Base-by-base conservation (phyloP, 2,888 invertebrate genomes). In the Ophion costatus region DNA sequence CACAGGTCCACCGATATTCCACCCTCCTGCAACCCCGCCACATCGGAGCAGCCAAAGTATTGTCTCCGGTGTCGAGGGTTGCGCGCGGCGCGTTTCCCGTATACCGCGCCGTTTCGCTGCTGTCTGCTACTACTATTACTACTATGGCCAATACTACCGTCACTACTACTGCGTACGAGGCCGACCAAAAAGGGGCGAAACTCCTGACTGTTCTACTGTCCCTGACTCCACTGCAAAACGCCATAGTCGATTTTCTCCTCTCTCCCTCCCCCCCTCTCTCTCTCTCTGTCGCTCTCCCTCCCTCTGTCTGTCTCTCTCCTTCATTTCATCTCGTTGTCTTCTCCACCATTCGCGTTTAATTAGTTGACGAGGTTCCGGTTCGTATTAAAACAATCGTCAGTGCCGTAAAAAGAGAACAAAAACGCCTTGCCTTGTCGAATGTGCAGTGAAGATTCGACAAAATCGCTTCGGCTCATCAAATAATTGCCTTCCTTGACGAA, bases 1-100 rank as follows among this genome's bases (percentile, higher is more conserved):
- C 90, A 92, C 87, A 80, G 84, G 88, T 85, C 88, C 89, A 87
- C 88, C 87, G 88, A 82, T 82, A 64, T 74, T 82, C 71, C 78
- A 42, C 67, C 77, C 61, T 5, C 59, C 42, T 1, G 6, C 3
- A 24, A n/a, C 63, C 64, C 57, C 42, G 67, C 67, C 82, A 59
- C 74, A 75, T 78, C 78, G 22, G 20, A 75, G 78, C 84, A 78
- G 85, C 70, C 80, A 80, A 85, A 85, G 85, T 85, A 82, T 85
- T 85, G 85, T 85, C 85, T 85, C 22, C 66, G 70, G 33, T 67
- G 56, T 56, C 20, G 61, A 78, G 51, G 29, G 75, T 71, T 85
- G 82, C 82, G 82, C 85, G 85, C 85, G 82, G 56, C 77, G 76
- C 59, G 33, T 33, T 22, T 24, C 42, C 42, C 24, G 22, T 69